Evolutionary conservation across 2,113 vertebrate species (phyloP), one percentile per base, ranked within the genome.

Genomic region (Scophthalmus maximus): DNA sequence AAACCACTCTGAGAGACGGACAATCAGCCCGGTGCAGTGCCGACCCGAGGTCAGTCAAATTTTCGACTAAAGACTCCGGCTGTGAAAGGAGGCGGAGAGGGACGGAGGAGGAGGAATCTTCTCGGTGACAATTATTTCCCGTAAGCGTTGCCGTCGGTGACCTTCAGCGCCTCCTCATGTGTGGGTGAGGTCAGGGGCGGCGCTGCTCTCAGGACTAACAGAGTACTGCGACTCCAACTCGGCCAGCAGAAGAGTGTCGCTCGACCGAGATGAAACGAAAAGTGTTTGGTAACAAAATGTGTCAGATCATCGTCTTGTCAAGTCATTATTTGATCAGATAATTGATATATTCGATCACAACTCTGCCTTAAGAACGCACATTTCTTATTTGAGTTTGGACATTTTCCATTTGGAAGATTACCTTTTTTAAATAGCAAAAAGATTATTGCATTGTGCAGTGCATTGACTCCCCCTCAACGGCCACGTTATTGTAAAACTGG

Each of bases 151-250:
- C 70, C 46, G 69, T 26, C 36, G 18, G n/a, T 2, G 52, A 71
- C 67, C 57, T 69, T 78, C 70, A 57, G 59, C 66, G 58, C 40
- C 44, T 60, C 38, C 44, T 47, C 34, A 25, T 67, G 38, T 15
- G 56, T 22, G 64, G 36, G 56, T 32, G 44, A 30, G 57, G 22
- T 68, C 27, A 50, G 59, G n/a, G 49, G 3, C 14, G n/a, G 70
- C 0, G 12, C 20, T 22, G 14, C 32, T 7, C 6, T 3, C 3
- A 9, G 51, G 46, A 56, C 34, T 3, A 23, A 38, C 9, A 8
- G 57, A 26, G 38, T n/a, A 32, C n/a, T 40, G 22, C 65, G 26
- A 61, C 52, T 23, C 22, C 26, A 50, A 26, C 11, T 26, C 26
- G 38, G 20, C n/a, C 8, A 5, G 23, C 50, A n/a, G 44, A 52